Evolutionary conservation across 2,797 vertebrate species (phyloP).

Genomic region (Melanotaenia pygmaea): DNA sequence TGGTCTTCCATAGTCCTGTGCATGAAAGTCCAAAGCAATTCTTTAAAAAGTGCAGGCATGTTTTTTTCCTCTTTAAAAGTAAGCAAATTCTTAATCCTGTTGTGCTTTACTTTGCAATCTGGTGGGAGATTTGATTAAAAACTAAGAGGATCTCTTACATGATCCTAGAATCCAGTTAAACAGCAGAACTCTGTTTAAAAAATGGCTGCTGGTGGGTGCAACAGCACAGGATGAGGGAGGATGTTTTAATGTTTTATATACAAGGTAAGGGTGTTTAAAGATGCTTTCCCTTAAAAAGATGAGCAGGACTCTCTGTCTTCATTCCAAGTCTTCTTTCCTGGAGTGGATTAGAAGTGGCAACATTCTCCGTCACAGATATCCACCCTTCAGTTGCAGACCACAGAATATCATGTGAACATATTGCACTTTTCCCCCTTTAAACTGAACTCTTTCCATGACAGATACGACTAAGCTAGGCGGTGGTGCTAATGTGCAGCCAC

Average conservation of each 20-base stretch:
- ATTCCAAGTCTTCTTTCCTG: slow-evolving; percentile 82
- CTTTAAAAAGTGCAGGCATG: slow-evolving; percentile 59
- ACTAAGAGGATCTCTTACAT: slow-evolving; percentile 41
- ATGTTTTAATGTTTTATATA: slow-evolving; percentile 10
- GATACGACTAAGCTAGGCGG: slow-evolving; percentile 20
- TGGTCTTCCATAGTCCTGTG: slow-evolving; percentile 60
- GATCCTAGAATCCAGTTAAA: slow-evolving; percentile 53
- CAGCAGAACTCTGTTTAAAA: slow-evolving; percentile 41
- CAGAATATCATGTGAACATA: slow-evolving; percentile 52
- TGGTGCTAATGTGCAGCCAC: slow-evolving; percentile 30
- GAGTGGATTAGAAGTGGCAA: slow-evolving; percentile 83
- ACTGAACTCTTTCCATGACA: slow-evolving; percentile 18
- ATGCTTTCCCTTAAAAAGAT: slow-evolving; percentile 56
- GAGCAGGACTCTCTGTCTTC: slow-evolving; percentile 78
- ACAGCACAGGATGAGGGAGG: slow-evolving; percentile 46
- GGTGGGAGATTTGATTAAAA: slow-evolving; percentile 32
- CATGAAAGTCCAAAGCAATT: slow-evolving; percentile 52
- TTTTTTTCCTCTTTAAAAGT: slow-evolving; percentile 24
- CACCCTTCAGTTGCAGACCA: slow-evolving; percentile 72
- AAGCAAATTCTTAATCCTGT: slow-evolving; percentile 51
- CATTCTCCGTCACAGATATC: slow-evolving; percentile 78
- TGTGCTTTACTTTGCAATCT: slow-evolving; percentile 66
- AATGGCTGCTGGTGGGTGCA: slow-evolving; percentile 51
- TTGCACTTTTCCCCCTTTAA: slow-evolving; percentile 34
- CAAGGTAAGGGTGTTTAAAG: slow-evolving; percentile 9